Evolutionary conservation across 2,888 invertebrate genomes (phyloP).

Genomic region (Lasioglossum marginatum): DNA sequence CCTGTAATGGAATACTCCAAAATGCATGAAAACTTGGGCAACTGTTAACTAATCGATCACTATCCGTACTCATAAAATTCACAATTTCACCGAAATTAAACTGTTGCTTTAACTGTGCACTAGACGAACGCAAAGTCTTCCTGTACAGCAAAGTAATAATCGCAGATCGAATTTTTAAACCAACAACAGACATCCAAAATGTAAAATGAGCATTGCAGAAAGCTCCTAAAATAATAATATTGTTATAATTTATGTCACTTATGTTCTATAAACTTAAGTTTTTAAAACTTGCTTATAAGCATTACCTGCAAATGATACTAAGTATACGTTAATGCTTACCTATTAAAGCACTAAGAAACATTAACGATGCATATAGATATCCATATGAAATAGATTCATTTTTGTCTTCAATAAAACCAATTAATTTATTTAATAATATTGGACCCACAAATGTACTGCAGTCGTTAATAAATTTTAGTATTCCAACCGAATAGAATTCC

Average conservation of each 20-base stretch:
- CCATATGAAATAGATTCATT: constrained; percentile 88
- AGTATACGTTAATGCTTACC: constrained; percentile 85
- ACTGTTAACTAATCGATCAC: constrained; percentile 97
- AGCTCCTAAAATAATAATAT: constrained; percentile 86
- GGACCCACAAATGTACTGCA: constrained; percentile 95
- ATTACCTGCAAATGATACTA: background rate
- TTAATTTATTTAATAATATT: constrained; percentile 92
- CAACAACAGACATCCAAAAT: constrained; percentile 93
- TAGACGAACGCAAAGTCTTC: constrained; percentile 86
- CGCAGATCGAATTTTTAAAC: constrained; percentile 94
- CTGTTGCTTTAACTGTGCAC: constrained; percentile 79
- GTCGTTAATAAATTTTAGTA: constrained; percentile 93
- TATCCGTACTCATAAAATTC: constrained; percentile 98
- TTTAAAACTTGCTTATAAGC: background rate
- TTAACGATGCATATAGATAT: constrained; percentile 88
- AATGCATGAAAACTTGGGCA: constrained; percentile 98
- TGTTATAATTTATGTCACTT: background rate
- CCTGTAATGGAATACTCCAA: constrained; percentile 98
- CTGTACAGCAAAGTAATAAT: constrained; percentile 93
- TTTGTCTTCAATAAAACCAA: constrained; percentile 91
- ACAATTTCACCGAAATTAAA: constrained; percentile 94
- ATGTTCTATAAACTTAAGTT: constrained; percentile 55
- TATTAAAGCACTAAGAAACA: constrained; percentile 88
- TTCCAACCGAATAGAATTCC: constrained; percentile 93
- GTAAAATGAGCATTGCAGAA: constrained; percentile 95